Percentiles rank a stretch among this genome's conserved stretches.
Evolutionary conservation across 1,140 invertebrate species (phyloP).

Genomic region (Adelges cooleyi): DNA sequence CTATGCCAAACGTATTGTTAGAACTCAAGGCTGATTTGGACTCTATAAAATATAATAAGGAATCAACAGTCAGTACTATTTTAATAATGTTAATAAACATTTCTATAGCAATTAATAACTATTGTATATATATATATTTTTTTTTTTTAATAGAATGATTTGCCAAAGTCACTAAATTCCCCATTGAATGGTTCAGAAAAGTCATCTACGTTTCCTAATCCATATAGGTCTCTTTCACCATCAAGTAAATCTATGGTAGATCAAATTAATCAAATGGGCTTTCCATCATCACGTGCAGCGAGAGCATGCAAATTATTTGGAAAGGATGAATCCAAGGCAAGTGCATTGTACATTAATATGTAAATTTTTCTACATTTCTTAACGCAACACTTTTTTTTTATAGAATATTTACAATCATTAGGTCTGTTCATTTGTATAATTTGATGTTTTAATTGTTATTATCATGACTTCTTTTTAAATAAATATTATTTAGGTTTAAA

Average conservation of each 20-base stretch:
- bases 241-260: constrained; percentile 53
- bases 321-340: constrained; percentile 73
- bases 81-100: too few relatives aligned
- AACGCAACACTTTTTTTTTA: too few relatives aligned
- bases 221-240: constrained; percentile 45
- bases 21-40: constrained; percentile 12
- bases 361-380: too few relatives aligned
- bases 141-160: not conserved
- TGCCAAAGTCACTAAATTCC: constrained; percentile 1
- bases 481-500: too few relatives aligned
- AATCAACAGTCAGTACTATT: not conserved
- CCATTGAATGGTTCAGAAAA: constrained; percentile 9
- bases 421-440: too few relatives aligned
- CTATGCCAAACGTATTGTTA: constrained; percentile 22
- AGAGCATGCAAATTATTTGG: constrained; percentile 60
- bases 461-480: too few relatives aligned
- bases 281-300: constrained; percentile 61
- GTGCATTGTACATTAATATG: too few relatives aligned
- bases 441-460: too few relatives aligned
- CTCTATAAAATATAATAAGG: not conserved
- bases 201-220: constrained; percentile 37
- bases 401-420: too few relatives aligned
- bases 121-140: not conserved
- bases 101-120: too few relatives aligned
- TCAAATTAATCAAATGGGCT: constrained; percentile 71